phyloP scores from a whole-genome alignment of 2,113 vertebrate genomes.

The Coregonus clupeaformis region DNA sequence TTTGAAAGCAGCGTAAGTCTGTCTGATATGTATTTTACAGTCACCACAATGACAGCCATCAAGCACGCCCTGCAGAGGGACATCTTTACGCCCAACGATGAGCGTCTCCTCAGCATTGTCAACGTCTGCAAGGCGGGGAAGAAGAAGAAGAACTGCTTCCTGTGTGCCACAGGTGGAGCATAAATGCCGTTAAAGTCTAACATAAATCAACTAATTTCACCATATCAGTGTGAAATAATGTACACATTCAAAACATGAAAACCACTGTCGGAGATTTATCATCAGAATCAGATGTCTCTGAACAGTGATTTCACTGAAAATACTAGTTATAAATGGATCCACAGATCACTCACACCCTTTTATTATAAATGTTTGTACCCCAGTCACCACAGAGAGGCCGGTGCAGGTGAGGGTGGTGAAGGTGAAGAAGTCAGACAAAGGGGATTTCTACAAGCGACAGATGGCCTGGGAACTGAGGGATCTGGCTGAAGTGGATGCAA shows the following conservation, averaged over 20 bases:
- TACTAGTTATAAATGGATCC: not conserved
- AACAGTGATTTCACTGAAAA: no score
- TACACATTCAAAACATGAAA: not conserved
- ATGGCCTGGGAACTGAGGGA: conserved; percentile 92
- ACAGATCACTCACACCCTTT: not conserved
- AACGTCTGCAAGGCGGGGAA: conserved; percentile 98
- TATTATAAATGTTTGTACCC: conserved; percentile 5
- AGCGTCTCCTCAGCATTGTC: conserved; percentile 94
- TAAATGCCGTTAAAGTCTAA: no score
- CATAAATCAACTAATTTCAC: not conserved
- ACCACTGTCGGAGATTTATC: not conserved
- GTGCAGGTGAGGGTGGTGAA: conserved; percentile 96
- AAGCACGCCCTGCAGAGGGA: conserved; percentile 98
- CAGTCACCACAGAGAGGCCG: conserved; percentile 93
- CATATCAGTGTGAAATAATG: not conserved
- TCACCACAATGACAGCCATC: conserved; percentile 89
- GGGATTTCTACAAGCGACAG: conserved; percentile 97
- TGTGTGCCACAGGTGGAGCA: conserved; percentile 90
- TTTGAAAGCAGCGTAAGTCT: not conserved
- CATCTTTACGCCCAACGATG: conserved; percentile 97
- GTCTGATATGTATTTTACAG: conserved; percentile 25
- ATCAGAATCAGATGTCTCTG: not conserved
- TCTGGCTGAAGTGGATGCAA: conserved; percentile 91
- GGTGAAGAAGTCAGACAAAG: conserved; percentile 98
- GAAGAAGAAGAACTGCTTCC: conserved; percentile 98